Evolutionary conservation across 2,113 vertebrate species (phyloP), one percentile per base, ranked within the genome.

Genomic region (Nanorana parkeri): DNA sequence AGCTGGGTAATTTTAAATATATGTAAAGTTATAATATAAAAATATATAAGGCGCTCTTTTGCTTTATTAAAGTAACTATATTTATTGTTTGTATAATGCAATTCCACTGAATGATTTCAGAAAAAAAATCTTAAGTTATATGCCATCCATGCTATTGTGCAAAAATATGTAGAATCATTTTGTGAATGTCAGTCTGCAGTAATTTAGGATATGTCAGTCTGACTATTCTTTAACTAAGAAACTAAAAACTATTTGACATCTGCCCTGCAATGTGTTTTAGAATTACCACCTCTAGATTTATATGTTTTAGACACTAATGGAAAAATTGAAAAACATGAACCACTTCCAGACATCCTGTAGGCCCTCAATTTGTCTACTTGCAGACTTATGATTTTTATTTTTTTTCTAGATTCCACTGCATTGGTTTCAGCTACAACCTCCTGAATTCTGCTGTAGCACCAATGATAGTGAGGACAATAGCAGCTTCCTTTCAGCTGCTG

Each of bases 391-490:
- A 93, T 94, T 93, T 91, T 36, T 36, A n/a, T 92, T 94, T 93
- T 83, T 94, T 90, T 91, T 92, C 90, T 89, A 90, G 89, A 91
- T 89, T 93, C 91, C 87, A 83, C 86, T 91, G 91, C 89, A 90
- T 85, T 19, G 85, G 88, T 86, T 90, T 94, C 90, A 89, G 61
- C 41, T 3, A 71, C 88, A 90, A 91, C 84, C 88, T 89, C 86
- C 86, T 85, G 86, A 87, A 91, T 88, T 86, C 87, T 85, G 86
- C 68, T 29, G 87, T 88, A 87, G 90, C 90, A 84, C 77, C 87
- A 88, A 86, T 91, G 90, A 91, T 90, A 90, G 85, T 4, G 65
- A 85, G 87, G 84, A 88, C 90, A 86, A 83, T 68, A 77, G 80
- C 78, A 11, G 88, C 87, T 93, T 91, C 88, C 91, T 93, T 90